A percentile compares a stretch with the other conserved stretches of the same genome.
These are phyloP conservation scores for Pyrgus malvae DNA, from an alignment of 2,888 invertebrate genomes.

Conservation along the genomic window DNA sequence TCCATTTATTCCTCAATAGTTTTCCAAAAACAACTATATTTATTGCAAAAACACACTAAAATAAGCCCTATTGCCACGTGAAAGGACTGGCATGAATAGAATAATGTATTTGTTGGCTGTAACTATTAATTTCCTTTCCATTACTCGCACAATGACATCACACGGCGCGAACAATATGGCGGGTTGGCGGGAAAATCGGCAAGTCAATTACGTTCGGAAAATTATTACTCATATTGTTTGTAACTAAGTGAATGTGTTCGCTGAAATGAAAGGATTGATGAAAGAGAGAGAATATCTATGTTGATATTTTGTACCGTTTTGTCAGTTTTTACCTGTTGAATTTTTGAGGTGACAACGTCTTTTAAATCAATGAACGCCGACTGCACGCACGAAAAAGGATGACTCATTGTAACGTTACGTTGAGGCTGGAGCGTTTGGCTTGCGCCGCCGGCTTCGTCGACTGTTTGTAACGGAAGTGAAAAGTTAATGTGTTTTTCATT, in stretches of 20 bases:
- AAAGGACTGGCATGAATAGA: constrained; percentile 33
- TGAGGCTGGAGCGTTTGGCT: no score
- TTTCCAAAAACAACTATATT: constrained; percentile 35
- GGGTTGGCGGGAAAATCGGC: constrained; percentile 66
- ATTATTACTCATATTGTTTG: constrained; percentile 23
- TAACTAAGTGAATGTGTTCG: constrained; percentile 5
- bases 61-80: constrained; percentile 33
- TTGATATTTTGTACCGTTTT: no score
- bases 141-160: constrained; percentile 69
- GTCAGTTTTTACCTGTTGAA: no score
- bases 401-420: no score
- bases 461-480: no score
- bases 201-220: constrained; percentile 54
- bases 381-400: no score
- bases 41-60: constrained; percentile 30
- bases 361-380: no score
- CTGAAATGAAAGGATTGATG: not conserved
- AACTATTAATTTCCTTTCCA: constrained; percentile 76
- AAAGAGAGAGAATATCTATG: no score
- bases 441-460: no score
- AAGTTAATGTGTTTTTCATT: no score
- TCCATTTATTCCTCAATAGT: constrained; percentile 50
- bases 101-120: constrained; percentile 43
- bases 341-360: no score
- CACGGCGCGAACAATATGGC: constrained; percentile 64